phyloP scores from a whole-genome alignment of 1,140 invertebrate genomes.

The Stegodyphus dumicola region DNA sequence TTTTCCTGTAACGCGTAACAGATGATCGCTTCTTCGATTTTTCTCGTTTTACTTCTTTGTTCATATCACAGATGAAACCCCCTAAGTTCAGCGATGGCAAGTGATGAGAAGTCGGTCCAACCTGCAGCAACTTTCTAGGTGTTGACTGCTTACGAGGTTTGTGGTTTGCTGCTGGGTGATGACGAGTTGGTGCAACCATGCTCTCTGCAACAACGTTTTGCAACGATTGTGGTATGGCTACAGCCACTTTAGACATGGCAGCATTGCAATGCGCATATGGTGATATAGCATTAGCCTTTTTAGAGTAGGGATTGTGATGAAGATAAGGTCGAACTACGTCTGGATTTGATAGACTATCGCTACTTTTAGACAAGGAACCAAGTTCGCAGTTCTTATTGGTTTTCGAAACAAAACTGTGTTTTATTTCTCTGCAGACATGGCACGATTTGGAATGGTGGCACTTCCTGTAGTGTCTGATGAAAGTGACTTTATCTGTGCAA shows the following conservation, averaged over 20 bases:
- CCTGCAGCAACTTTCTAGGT: constrained; percentile 69
- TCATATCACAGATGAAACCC: constrained; percentile 37
- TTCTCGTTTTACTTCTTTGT: constrained; percentile 11
- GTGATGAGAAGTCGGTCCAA: not conserved
- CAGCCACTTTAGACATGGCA: constrained; percentile 45
- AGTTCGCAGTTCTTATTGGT: not conserved
- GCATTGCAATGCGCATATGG: constrained; percentile 43
- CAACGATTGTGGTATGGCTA: constrained; percentile 30
- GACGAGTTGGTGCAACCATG: not conserved
- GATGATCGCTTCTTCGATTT: not conserved
- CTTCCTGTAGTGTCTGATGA: constrained; percentile 48
- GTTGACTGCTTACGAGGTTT: constrained; percentile 70
- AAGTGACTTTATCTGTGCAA: constrained; percentile 15
- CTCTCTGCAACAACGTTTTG: constrained; percentile 12
- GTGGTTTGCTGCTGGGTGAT: not conserved
- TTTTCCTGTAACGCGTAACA: constrained; percentile 3
- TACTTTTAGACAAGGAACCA: not conserved
- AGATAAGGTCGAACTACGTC: constrained; percentile 27
- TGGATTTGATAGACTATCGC: not conserved
- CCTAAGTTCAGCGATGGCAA: not conserved
- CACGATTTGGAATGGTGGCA: constrained; percentile 53
- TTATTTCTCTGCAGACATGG: constrained; percentile 29
- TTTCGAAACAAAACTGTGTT: constrained; percentile 19
- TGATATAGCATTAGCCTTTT: not conserved
- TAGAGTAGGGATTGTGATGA: constrained; percentile 53